Evolutionary conservation across 2,797 vertebrate species (phyloP).

Genomic region (Thalassophryne amazonica): DNA sequence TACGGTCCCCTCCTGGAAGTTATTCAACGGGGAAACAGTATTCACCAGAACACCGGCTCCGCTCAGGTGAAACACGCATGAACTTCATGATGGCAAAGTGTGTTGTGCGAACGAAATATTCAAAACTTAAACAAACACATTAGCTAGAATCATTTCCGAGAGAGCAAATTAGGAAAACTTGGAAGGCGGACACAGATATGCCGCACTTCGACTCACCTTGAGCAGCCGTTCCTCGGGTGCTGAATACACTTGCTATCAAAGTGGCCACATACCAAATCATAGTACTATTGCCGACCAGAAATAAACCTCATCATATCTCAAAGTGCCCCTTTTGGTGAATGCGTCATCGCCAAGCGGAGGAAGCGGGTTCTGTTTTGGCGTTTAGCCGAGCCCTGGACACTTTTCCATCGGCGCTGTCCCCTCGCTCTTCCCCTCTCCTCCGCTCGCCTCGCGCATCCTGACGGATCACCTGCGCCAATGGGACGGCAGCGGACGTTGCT

Average conservation of each 20-base stretch:
- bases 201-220: slow-evolving; percentile 98
- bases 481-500: slow-evolving; percentile 71
- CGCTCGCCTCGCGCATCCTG: slow-evolving; percentile 70
- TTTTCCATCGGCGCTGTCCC: slow-evolving; percentile 76
- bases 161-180: slow-evolving; percentile 27
- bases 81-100: slow-evolving; percentile 52
- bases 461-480: slow-evolving; percentile 85
- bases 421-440: slow-evolving; percentile 70
- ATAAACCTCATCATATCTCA: slow-evolving; percentile 90
- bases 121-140: slow-evolving; percentile 9
- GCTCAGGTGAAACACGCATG: slow-evolving; percentile 45
- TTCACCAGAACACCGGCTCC: too few species aligned
- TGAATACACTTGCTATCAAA: slow-evolving; percentile 99
- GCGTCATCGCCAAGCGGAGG: slow-evolving; percentile 66
- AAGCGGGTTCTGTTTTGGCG: slow-evolving; percentile 61
- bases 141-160: too few species aligned
- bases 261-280: slow-evolving; percentile 99
- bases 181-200: slow-evolving; percentile 18
- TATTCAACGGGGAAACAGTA: too few species aligned
- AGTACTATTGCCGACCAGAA: slow-evolving; percentile 88
- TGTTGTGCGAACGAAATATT: slow-evolving; percentile 1
- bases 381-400: slow-evolving; percentile 80
- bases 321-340: slow-evolving; percentile 77
- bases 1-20: too few species aligned
- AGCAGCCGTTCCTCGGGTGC: slow-evolving; percentile 91